Base-by-base conservation (phyloP, 2,888 invertebrate species). In the Oscheius onirici region DNA sequence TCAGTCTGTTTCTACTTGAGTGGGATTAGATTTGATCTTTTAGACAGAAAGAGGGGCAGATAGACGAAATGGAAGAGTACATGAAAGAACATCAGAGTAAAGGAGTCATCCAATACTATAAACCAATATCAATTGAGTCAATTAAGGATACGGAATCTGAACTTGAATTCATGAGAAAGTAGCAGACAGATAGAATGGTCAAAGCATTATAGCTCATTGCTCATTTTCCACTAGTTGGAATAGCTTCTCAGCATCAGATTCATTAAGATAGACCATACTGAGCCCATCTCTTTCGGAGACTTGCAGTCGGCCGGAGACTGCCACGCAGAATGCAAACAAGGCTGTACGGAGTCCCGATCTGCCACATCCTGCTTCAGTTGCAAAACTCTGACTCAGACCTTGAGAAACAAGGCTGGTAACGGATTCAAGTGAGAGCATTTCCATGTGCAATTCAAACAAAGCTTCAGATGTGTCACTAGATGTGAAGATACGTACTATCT, bases 401-500 rank as follows among this genome's bases (percentile, higher is more conserved):
- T 85, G 26, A 72, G 86, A 13, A 88, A 86, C 55, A 77, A 86
- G 26, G 85, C 83, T 28, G 86, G 79, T 60, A 80, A 74, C 40
- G 77, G 87, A 22, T 84, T 86, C 80, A 86, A 83, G 84, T 84
- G n/a, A 66, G 52, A 71, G 71, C 28, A 8, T 11, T 1, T 8
- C 34, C 34, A 34, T 6, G 8, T 8, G 5, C 8, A 6, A 34
- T 34, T n/a, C n/a, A n/a, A 34, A 34, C 5, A 34, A 34, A 8
- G 20, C 34, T 67, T 34, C 24, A 82, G 82, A 70, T 87, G 87
- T 72, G 86, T 87, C 1, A 67, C 77, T 6, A 75, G 79, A n/a
- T 87, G 87, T 63, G 86, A 84, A 20, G 84, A 80, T 51, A 88
- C 87, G 3, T 84, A 79, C 73, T 86, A 76, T 72, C 71, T 80